phyloP scores from a whole-genome alignment of 2,888 invertebrate species.

The Philereme transversata region DNA sequence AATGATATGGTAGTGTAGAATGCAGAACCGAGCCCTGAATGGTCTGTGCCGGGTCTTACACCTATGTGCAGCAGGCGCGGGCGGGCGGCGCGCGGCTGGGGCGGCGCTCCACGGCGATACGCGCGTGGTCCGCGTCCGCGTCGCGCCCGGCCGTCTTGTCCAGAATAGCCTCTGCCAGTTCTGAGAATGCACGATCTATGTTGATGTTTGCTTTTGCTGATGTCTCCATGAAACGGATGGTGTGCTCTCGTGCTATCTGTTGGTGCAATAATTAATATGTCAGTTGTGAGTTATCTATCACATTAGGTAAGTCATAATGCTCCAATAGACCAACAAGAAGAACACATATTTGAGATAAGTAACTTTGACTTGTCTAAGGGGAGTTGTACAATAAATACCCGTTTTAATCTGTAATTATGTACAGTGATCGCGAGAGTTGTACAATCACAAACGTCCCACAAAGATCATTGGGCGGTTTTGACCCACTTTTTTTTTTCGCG shows the following conservation, averaged over 20 bases:
- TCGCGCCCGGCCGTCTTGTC: conserved; percentile 95
- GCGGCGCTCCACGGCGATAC: conserved; percentile 88
- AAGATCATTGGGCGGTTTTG: too few relatives aligned
- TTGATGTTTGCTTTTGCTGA: conserved; percentile 98
- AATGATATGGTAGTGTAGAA: neutral
- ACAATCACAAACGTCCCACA: too few relatives aligned
- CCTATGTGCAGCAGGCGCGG: conserved; percentile 74
- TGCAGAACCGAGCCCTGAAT: neutral
- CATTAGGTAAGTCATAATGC: too few relatives aligned
- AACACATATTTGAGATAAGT: too few relatives aligned
- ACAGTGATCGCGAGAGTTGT: too few relatives aligned
- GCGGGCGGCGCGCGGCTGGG: conserved; percentile 85
- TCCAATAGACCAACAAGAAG: too few relatives aligned
- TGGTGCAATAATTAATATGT: neutral
- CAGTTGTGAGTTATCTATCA: too few relatives aligned
- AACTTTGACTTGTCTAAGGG: too few relatives aligned
- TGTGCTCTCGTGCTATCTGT: conserved; percentile 97
- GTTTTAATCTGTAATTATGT: too few relatives aligned
- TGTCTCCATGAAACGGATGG: conserved; percentile 98
- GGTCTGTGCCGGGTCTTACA: neutral
- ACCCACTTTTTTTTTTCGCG: too few relatives aligned
- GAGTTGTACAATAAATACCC: too few relatives aligned
- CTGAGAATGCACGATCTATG: conserved; percentile 97
- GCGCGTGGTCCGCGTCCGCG: conserved; percentile 85
- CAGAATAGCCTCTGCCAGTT: conserved; percentile 96